A percentile compares a stretch with the other conserved stretches of the same genome.
Conservation (phyloP, 2,888 invertebrate species). For the Caenorhabditis becei region DNA sequence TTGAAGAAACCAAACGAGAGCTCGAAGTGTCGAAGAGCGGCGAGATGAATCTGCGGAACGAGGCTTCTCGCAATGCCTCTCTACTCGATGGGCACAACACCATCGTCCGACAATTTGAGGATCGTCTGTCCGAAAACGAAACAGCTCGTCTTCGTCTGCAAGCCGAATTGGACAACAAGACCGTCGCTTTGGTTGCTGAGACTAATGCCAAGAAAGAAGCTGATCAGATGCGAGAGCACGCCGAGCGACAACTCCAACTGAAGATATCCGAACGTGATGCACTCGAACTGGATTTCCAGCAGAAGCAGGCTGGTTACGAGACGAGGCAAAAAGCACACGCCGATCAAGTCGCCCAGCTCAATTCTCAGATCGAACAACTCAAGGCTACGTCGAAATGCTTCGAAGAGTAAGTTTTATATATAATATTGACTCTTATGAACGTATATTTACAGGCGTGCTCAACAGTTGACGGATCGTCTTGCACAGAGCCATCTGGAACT, state of each 20-base stretch:
- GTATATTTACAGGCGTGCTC: constrained; percentile 41
- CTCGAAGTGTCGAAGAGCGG: constrained; percentile 23
- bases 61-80: constrained; percentile 13
- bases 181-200: constrained; percentile 43
- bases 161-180: constrained; percentile 38
- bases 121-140: constrained; percentile 31
- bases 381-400: constrained; percentile 49
- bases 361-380: too few species aligned
- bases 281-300: constrained; percentile 18
- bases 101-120: constrained; percentile 33
- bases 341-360: too few species aligned
- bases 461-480: constrained; percentile 30
- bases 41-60: constrained; percentile 18
- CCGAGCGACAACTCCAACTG: constrained; percentile 32
- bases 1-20: constrained; percentile 23
- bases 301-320: constrained; percentile 53
- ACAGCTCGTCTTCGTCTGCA: constrained; percentile 15
- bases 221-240: constrained; percentile 46
- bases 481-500: constrained; percentile 26
- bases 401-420: constrained; percentile 21
- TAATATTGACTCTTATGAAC: neutral
- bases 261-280: constrained; percentile 39
- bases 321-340: too few species aligned
- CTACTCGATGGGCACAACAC: constrained; percentile 31
- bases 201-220: constrained; percentile 52